Conservation (phyloP, 2,888 invertebrate species). For the Carcina quercana region DNA sequence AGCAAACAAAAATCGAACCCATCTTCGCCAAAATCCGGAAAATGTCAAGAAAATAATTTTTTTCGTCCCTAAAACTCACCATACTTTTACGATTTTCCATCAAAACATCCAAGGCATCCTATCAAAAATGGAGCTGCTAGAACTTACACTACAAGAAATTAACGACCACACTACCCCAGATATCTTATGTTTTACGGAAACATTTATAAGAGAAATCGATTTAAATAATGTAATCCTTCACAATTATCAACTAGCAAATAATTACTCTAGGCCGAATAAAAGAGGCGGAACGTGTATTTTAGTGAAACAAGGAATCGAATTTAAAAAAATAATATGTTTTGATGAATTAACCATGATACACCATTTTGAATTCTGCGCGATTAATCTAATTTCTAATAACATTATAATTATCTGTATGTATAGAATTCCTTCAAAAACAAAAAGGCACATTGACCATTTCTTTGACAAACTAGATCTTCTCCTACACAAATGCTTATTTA, state of each 20-base stretch:
- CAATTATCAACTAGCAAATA: background rate
- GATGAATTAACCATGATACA: background rate
- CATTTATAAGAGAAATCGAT: background rate
- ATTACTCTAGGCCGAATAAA: background rate
- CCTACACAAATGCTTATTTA: background rate
- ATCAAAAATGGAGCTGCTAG: background rate
- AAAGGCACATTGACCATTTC: background rate
- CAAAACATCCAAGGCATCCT: slow-evolving; percentile 3
- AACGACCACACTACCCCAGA: background rate
- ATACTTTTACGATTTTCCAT: background rate
- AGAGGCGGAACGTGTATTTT: background rate
- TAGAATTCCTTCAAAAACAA: background rate
- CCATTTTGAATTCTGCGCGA: slow-evolving; percentile 2
- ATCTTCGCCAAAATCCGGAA: background rate
- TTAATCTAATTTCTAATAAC: background rate
- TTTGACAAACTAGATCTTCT: background rate
- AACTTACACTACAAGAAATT: background rate
- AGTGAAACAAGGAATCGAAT: background rate
- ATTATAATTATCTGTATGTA: slow-evolving; percentile 1
- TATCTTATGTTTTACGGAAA: slow-evolving; percentile 1
- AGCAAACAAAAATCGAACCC: background rate
- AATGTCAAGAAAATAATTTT: too few relatives aligned
- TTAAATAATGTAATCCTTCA: background rate
- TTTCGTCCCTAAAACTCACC: background rate
- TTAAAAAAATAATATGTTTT: background rate